Percentiles rank a stretch among this genome's conserved stretches.
phyloP scores from a whole-genome alignment of 2,888 invertebrate genomes.

The Cistogaster globosa region DNA sequence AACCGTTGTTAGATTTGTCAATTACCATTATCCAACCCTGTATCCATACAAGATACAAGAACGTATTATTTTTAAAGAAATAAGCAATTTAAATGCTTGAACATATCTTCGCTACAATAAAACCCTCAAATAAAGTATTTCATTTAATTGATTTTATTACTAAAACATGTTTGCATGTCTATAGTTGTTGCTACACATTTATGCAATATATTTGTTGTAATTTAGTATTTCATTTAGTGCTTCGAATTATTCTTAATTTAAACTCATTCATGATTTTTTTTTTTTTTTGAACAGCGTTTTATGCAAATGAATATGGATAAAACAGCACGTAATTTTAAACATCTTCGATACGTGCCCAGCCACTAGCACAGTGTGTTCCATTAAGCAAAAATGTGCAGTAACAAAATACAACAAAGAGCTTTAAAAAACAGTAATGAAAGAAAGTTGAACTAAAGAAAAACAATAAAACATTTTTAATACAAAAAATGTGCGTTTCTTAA shows the following conservation, averaged over 20 bases:
- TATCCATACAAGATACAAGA: no score
- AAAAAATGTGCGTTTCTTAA: not conserved
- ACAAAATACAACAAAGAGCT: constrained; percentile 9
- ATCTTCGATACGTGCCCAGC: constrained; percentile 52
- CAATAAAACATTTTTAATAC: constrained; percentile 19
- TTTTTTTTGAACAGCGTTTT: not conserved
- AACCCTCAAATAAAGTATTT: constrained; percentile 8
- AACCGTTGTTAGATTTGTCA: no score
- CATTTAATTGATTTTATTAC: not conserved
- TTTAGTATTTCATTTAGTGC: constrained; percentile 46
- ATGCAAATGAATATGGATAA: constrained; percentile 16
- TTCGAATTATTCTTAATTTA: constrained; percentile 54
- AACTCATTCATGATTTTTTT: constrained; percentile 45
- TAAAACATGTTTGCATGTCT: not conserved
- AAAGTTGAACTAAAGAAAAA: constrained; percentile 29
- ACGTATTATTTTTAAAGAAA: no score
- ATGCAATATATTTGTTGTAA: not conserved
- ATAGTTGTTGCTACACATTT: not conserved
- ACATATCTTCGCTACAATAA: no score
- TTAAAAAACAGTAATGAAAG: not conserved
- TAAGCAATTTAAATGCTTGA: no score
- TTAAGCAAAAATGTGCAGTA: constrained; percentile 13
- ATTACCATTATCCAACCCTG: no score
- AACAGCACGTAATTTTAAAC: constrained; percentile 57
- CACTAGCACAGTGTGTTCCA: constrained; percentile 31